phyloP scores from a whole-genome alignment of 2,797 vertebrate genomes.

The Halcyon leucocephala region DNA sequence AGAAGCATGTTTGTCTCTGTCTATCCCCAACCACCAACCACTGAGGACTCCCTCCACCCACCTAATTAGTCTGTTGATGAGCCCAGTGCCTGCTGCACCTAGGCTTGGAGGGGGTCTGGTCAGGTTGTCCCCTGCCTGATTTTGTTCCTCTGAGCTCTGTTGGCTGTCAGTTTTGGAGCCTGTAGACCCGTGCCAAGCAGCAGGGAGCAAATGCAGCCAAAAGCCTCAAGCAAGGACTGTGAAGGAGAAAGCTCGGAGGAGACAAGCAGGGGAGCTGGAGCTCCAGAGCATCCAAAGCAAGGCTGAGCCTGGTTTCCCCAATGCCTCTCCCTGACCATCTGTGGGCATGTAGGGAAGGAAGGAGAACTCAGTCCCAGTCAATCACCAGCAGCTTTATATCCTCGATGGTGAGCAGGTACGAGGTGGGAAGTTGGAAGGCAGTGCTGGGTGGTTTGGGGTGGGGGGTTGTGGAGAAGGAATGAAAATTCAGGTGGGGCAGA shows the following conservation, averaged over 20 bases:
- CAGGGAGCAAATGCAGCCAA: neutral
- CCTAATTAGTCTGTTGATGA: neutral
- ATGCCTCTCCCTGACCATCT: neutral
- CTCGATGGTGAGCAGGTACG: neutral
- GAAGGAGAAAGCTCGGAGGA: neutral
- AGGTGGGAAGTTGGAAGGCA: neutral
- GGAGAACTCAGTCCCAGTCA: neutral
- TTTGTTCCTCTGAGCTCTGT: neutral
- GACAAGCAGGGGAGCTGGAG: neutral
- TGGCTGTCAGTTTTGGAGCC: neutral
- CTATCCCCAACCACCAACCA: fast-evolving
- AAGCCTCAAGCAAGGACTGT: neutral
- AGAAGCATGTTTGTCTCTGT: neutral
- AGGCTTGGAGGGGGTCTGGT: neutral
- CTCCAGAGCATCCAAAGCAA: neutral
- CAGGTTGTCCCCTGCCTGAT: neutral
- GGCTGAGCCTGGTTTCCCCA: neutral
- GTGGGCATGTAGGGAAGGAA: neutral
- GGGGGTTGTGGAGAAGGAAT: neutral
- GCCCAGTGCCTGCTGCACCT: neutral
- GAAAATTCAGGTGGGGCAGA: neutral
- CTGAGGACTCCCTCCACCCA: neutral
- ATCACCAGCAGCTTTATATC: neutral
- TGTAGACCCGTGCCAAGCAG: neutral
- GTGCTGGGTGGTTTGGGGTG: neutral